These are phyloP conservation scores for Pseudomyrmex gracilis DNA, from an alignment of 1,140 invertebrate genomes.

Conservation along the genomic window DNA sequence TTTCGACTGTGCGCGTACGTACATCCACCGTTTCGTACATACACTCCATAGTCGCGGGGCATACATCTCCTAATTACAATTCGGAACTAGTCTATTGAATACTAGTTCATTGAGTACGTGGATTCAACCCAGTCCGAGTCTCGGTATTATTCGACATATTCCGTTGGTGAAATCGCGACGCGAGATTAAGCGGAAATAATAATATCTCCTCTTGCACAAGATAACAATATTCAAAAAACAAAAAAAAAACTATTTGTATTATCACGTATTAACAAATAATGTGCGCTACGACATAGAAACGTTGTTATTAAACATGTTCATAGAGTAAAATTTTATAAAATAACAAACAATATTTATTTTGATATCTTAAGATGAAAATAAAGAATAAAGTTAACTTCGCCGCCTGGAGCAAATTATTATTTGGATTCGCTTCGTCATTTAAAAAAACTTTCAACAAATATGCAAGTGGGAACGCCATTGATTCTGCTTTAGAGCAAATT, in stretches of 20 bases:
- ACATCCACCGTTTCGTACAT: conserved; percentile 2
- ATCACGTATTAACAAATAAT: background rate
- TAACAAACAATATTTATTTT: background rate
- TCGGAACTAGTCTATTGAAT: conserved; percentile 46
- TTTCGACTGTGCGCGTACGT: conserved; percentile 20
- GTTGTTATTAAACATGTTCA: background rate
- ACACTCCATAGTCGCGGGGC: conserved; percentile 15
- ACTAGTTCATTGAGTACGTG: conserved; percentile 33
- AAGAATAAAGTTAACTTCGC: too few species aligned
- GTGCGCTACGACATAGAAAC: background rate
- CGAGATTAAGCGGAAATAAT: background rate
- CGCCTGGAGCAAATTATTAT: conserved; percentile 37
- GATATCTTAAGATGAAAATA: too few species aligned
- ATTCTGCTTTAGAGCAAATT: conserved; percentile 52
- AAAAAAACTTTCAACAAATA: conserved; percentile 43
- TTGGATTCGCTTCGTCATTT: background rate
- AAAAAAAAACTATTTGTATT: background rate
- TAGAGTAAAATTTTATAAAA: conserved; percentile 7
- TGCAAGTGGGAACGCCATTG: conserved; percentile 28
- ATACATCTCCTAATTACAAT: conserved; percentile 43
- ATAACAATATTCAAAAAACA: conserved; percentile 16
- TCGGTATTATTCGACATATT: conserved; percentile 8
- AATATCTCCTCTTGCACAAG: background rate
- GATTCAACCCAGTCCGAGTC: conserved; percentile 21
- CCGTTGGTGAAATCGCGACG: background rate